Percentiles rank a stretch among this genome's conserved stretches.
These are phyloP conservation scores for Nannoperca australis DNA, from an alignment of 2,797 vertebrate species.

Conservation along the genomic window DNA sequence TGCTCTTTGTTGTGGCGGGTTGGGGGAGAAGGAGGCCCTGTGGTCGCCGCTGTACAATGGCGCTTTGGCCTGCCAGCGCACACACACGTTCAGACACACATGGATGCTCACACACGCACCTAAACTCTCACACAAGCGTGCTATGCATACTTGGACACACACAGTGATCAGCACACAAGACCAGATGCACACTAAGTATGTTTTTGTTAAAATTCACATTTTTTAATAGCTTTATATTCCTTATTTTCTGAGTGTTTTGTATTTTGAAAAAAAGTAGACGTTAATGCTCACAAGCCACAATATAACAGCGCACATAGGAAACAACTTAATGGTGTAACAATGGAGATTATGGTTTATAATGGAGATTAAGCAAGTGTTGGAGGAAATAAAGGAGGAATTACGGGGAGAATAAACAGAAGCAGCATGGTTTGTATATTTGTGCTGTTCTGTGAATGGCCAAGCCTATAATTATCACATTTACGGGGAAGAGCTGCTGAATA, in stretches of 20 bases:
- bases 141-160: conserved; percentile 40
- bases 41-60: conserved; percentile 83
- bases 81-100: conserved; percentile 31
- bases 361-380: conserved; percentile 66
- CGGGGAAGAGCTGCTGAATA: conserved; percentile 84
- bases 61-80: conserved; percentile 70
- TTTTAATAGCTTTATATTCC: neutral
- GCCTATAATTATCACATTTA: conserved; percentile 90
- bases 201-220: conserved; percentile 21
- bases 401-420: conserved; percentile 77
- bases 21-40: conserved; percentile 70
- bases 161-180: conserved; percentile 15
- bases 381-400: conserved; percentile 72
- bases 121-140: conserved; percentile 28
- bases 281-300: conserved; percentile 31
- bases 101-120: conserved; percentile 33
- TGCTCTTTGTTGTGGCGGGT: conserved; percentile 88
- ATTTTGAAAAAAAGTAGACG: neutral
- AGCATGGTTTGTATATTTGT: conserved; percentile 79
- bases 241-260: neutral
- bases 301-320: conserved; percentile 44
- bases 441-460: conserved; percentile 77
- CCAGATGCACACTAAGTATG: conserved; percentile 2
- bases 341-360: conserved; percentile 60
- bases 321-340: conserved; percentile 56